These are phyloP conservation scores for Rynchops niger DNA, from an alignment of 2,113 vertebrate species.

Conservation along the genomic window DNA sequence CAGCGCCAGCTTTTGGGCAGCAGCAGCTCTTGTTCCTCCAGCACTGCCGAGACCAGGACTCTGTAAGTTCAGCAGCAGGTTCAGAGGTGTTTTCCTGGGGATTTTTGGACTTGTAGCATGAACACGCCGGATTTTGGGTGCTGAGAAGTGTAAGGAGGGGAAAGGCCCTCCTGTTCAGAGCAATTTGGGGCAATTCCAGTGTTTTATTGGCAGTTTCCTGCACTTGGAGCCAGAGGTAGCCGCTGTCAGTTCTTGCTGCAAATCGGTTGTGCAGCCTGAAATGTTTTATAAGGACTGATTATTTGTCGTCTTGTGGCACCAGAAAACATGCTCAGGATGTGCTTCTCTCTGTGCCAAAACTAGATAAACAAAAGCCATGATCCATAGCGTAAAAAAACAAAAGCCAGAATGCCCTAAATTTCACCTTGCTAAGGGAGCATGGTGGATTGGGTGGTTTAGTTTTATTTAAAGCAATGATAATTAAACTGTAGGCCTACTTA, in stretches of 20 bases:
- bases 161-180: not conserved
- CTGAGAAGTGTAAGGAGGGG: not conserved
- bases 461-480: not conserved
- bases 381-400: not conserved
- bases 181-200: not conserved
- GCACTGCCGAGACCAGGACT: not conserved
- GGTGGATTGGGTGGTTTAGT: not conserved
- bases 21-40: not conserved
- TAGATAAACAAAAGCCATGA: not conserved
- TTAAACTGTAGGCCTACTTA: not conserved
- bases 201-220: not conserved
- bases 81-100: not conserved
- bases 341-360: not conserved
- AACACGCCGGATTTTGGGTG: not conserved
- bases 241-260: fast-evolving
- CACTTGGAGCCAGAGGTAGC: fast-evolving
- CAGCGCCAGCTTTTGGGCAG: not conserved
- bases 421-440: not conserved
- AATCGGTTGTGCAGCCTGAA: not conserved
- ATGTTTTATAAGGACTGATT: not conserved
- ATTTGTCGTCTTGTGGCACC: not conserved
- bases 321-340: not conserved
- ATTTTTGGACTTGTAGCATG: not conserved
- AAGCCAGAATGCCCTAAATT: not conserved
- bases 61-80: not conserved